phyloP scores from a whole-genome alignment of 1,140 invertebrate genomes.

The Lineus longissimus region DNA sequence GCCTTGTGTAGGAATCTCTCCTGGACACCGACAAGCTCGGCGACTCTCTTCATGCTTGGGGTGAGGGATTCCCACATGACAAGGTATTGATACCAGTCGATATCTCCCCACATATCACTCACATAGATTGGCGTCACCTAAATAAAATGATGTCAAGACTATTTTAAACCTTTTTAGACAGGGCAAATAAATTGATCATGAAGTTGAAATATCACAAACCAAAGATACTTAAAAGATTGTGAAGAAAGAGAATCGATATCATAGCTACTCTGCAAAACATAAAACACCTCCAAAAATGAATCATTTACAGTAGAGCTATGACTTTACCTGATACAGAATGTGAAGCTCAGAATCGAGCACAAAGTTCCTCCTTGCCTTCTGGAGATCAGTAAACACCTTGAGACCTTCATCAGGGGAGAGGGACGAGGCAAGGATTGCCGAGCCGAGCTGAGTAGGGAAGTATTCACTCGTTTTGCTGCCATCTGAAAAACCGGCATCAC shows the following conservation, averaged over 20 bases:
- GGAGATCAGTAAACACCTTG: conserved; percentile 81
- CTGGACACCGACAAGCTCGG: conserved; percentile 83
- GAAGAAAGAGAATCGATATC: too few relatives aligned
- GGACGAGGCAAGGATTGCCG: conserved; percentile 87
- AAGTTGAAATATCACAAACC: too few relatives aligned
- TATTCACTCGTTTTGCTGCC: conserved; percentile 57
- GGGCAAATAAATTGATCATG: not conserved
- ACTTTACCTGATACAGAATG: conserved; percentile 73
- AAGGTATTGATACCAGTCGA: conserved; percentile 87
- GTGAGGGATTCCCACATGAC: conserved; percentile 78
- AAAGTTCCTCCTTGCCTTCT: conserved; percentile 82
- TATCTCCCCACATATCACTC: conserved; percentile 66
- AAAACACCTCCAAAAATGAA: too few relatives aligned
- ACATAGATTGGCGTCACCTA: conserved; percentile 76
- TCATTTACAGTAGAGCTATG: not conserved
- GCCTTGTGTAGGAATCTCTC: conserved; percentile 82
- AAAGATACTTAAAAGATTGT: not conserved
- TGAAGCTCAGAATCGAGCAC: conserved; percentile 93
- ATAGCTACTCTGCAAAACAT: too few relatives aligned
- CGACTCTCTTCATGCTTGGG: conserved; percentile 78
- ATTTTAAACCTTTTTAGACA: not conserved
- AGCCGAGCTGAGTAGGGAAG: conserved; percentile 79
- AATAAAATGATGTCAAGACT: not conserved
- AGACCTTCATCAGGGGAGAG: conserved; percentile 88
- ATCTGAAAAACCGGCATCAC: conserved; percentile 17